Evolutionary conservation across 1,140 invertebrate species (phyloP).

Genomic region (Vanessa atalanta): DNA sequence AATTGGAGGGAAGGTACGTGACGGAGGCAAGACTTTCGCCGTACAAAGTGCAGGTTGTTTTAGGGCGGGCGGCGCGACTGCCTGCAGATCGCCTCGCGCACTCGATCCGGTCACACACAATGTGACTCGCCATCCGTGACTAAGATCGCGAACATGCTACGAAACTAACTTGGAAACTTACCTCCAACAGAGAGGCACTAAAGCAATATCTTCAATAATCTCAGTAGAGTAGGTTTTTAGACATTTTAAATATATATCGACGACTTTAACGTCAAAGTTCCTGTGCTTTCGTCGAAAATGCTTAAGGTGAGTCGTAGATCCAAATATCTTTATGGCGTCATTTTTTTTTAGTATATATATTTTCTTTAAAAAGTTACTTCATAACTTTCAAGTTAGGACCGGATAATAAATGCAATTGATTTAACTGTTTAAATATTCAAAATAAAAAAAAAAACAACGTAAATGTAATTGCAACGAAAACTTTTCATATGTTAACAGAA

Average conservation of each 20-base stretch:
- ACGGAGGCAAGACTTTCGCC: conserved; percentile 4
- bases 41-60: conserved; percentile 42
- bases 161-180: conserved; percentile 39
- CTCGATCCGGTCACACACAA: conserved; percentile 47
- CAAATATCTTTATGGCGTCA: not conserved
- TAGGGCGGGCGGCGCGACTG: conserved; percentile 45
- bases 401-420: too few species aligned
- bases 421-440: too few species aligned
- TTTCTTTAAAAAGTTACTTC: not conserved
- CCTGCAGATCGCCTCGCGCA: conserved; percentile 59
- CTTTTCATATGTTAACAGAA: too few species aligned
- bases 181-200: conserved; percentile 42
- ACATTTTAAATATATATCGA: conserved; percentile 33
- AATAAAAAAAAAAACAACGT: too few species aligned
- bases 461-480: too few species aligned
- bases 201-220: conserved; percentile 57
- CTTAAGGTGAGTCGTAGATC: conserved; percentile 35
- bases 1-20: not conserved
- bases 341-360: not conserved
- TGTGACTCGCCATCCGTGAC: conserved; percentile 43
- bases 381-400: too few species aligned
- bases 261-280: conserved; percentile 24
- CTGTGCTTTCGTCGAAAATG: conserved; percentile 26
- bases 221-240: conserved; percentile 40
- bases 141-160: conserved; percentile 45